Conservation (phyloP, 2,113 vertebrate genomes). For the Spea multiplicata region DNA sequence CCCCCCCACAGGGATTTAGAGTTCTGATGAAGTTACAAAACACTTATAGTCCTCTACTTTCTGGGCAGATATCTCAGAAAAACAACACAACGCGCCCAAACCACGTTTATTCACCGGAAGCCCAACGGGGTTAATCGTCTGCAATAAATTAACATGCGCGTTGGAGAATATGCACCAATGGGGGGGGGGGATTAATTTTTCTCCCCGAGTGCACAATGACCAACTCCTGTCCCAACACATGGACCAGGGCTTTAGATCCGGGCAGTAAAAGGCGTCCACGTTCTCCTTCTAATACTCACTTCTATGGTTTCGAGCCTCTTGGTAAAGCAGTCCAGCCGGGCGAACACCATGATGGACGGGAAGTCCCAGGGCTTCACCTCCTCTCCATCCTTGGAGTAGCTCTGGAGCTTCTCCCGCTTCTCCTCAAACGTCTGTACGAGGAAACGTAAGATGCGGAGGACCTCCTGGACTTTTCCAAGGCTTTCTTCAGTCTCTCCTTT, state of each 20-base stretch:
- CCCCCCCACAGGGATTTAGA: too few species aligned
- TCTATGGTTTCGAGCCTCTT: slow-evolving; percentile 67
- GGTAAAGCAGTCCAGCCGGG: slow-evolving; percentile 72
- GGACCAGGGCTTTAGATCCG: background rate
- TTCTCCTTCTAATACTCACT: slow-evolving; percentile 60
- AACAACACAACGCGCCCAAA: too few species aligned
- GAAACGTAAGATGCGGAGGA: slow-evolving; percentile 64
- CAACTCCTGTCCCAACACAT: too few species aligned
- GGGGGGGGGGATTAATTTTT: background rate
- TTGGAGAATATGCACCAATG: too few species aligned
- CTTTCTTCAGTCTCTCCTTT: slow-evolving; percentile 80
- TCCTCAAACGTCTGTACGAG: slow-evolving; percentile 75
- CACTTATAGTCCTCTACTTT: too few species aligned
- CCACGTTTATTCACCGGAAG: too few species aligned
- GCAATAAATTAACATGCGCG: too few species aligned
- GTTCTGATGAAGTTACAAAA: too few species aligned
- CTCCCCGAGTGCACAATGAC: too few species aligned
- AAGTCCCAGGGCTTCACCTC: slow-evolving; percentile 78
- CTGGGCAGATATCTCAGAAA: too few species aligned
- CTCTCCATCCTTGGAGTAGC: slow-evolving; percentile 67
- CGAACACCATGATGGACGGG: slow-evolving; percentile 70
- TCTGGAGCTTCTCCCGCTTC: slow-evolving; percentile 62
- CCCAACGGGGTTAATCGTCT: too few species aligned
- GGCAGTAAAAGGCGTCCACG: background rate
- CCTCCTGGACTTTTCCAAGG: slow-evolving; percentile 69